Conservation (phyloP, 2,113 vertebrate genomes). For the Pongo abelii region DNA sequence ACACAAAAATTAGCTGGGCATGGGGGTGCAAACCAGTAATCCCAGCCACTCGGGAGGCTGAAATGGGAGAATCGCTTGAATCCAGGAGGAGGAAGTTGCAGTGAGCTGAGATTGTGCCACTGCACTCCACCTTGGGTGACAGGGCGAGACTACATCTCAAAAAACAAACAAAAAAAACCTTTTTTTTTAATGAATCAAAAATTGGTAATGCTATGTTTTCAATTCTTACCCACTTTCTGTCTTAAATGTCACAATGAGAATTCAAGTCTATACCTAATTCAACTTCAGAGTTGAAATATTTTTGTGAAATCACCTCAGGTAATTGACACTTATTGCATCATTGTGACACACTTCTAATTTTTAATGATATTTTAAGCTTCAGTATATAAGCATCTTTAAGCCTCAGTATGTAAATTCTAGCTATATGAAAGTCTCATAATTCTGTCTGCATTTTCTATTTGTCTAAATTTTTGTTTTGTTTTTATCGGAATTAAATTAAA, state of each 20-base stretch:
- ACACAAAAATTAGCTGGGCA: too few species aligned
- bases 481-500: conserved; percentile 46
- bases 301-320: neutral
- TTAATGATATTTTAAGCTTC: neutral
- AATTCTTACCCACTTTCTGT: neutral
- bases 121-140: too few species aligned
- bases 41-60: too few species aligned
- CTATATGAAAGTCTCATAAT: neutral
- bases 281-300: neutral
- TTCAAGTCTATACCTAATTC: neutral
- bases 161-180: too few species aligned
- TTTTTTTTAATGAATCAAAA: conserved; percentile 10
- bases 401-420: neutral
- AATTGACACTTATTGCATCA: neutral
- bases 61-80: too few species aligned
- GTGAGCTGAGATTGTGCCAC: too few species aligned
- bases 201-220: neutral
- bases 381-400: neutral
- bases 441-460: neutral
- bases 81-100: too few species aligned
- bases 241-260: neutral
- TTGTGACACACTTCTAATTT: neutral
- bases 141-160: too few species aligned
- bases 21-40: too few species aligned
- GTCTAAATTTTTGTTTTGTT: conserved; percentile 29